Evolutionary conservation across 2,113 vertebrate species (phyloP).

Genomic region (Hyaena hyaena): DNA sequence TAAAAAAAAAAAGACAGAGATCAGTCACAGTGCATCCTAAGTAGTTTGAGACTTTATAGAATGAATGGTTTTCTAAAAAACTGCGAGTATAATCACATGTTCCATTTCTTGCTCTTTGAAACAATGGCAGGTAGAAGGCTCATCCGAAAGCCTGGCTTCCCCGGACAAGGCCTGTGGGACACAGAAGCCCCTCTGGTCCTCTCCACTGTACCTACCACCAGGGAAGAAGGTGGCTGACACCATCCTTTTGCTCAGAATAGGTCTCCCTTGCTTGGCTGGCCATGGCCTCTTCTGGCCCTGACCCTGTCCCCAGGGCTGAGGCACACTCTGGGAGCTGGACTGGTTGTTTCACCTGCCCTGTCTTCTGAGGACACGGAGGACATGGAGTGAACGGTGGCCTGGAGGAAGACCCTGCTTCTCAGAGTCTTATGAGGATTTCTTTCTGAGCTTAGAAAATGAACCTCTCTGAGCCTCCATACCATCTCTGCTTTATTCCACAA

Average conservation of each 20-base stretch:
- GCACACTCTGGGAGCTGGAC: not conserved
- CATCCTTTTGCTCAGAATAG: not conserved
- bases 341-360: not conserved
- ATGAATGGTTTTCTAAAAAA: not conserved
- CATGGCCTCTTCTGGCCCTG: not conserved
- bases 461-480: not conserved
- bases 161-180: not conserved
- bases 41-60: conserved; percentile 15
- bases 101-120: not conserved
- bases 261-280: rapidly evolving
- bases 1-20: not conserved
- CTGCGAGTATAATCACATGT: not conserved
- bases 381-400: not conserved
- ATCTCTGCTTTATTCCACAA: not conserved
- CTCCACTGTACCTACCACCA: not conserved
- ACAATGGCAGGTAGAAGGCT: not conserved
- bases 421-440: not conserved
- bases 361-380: not conserved
- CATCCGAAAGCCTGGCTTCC: not conserved
- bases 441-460: not conserved
- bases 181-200: not conserved
- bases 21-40: not conserved
- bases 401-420: not conserved
- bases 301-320: not conserved
- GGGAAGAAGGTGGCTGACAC: not conserved